Evolutionary conservation across 2,113 vertebrate species (phyloP), one percentile per base, ranked within the genome.

Genomic region (Anguilla rostrata): DNA sequence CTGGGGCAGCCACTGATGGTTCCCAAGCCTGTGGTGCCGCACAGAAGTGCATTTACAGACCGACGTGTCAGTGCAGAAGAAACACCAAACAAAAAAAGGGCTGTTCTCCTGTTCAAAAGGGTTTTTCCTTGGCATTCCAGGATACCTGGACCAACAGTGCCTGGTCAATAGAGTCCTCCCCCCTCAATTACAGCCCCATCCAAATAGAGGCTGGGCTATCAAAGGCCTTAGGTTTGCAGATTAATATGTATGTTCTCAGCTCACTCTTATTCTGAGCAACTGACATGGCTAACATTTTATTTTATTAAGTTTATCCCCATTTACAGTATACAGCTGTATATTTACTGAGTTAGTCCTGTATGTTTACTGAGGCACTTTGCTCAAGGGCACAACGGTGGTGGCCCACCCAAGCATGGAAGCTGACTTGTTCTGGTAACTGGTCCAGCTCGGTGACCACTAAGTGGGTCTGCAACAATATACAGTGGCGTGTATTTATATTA

Each of bases 1-100:
- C 43, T 90, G 53, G 93, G 92, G 92, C 92, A 85, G 88, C 91
- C 87, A 92, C 88, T 89, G 90, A 91, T 92, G 89, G 88, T 90
- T 88, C 85, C 83, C 87, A 92, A 92, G 92, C 88, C 86, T 87
- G 84, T 82, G 82, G 84, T 41, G 15, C 40, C 75, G 83, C 83
- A 71, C 56, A 40, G 9, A 63, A 60, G 18, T 39, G 34, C 49
- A 9, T 60, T 83, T 60, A 20, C 53, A 41, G 39, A 53, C 75
- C 29, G 16, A 20, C 15, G 34, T 75, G 60, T 63, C n/a, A 26
- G 14, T 26, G 14, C 34, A 22, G 39, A 60, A 49, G 34, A 43
- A 20, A 71, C 29, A 39, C 39, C 22, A 4, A 29, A 20, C 39
- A 43, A 11, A 85, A 41, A 66, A 66, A 66, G 53, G 78, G 39